These are phyloP conservation scores for Morpho helenor DNA, from an alignment of 2,888 invertebrate genomes.

Conservation along the genomic window DNA sequence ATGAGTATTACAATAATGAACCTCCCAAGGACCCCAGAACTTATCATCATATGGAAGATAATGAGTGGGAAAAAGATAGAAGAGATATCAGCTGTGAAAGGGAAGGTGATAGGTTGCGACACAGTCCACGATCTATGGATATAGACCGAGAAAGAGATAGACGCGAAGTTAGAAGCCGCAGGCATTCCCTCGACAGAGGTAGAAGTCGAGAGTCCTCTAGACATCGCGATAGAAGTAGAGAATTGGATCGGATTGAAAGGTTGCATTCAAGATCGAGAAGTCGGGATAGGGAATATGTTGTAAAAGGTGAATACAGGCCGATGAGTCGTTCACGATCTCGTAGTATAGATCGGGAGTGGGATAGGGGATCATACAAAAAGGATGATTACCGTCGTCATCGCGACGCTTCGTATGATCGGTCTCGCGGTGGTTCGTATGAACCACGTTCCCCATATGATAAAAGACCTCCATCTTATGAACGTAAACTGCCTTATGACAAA, in stretches of 20 bases:
- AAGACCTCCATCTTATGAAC: constrained; percentile 67
- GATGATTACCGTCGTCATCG: constrained; percentile 72
- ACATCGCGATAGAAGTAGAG: constrained; percentile 71
- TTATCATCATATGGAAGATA: constrained; percentile 77
- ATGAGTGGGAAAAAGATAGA: constrained; percentile 69
- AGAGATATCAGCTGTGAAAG: constrained; percentile 64
- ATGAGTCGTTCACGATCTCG: constrained; percentile 64
- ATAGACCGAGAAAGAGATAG: constrained; percentile 68
- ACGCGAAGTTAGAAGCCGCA: constrained; percentile 68
- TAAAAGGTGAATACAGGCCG: constrained; percentile 65
- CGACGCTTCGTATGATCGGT: constrained; percentile 67
- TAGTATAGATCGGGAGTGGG: constrained; percentile 73
- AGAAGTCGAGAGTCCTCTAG: constrained; percentile 73
- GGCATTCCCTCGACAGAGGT: constrained; percentile 73
- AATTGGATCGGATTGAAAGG: constrained; percentile 54
- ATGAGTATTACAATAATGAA: constrained; percentile 77
- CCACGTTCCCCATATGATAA: constrained; percentile 71
- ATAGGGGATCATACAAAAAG: constrained; percentile 69
- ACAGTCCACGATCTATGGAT: constrained; percentile 59
- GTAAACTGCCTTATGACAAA: constrained; percentile 64
- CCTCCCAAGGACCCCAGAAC: constrained; percentile 81
- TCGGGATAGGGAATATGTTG: constrained; percentile 80
- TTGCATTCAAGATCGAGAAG: constrained; percentile 79
- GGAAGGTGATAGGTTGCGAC: constrained; percentile 58
- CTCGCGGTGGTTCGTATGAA: constrained; percentile 64